Conservation (phyloP, 2,797 vertebrate genomes). For the Ispidina picta region DNA sequence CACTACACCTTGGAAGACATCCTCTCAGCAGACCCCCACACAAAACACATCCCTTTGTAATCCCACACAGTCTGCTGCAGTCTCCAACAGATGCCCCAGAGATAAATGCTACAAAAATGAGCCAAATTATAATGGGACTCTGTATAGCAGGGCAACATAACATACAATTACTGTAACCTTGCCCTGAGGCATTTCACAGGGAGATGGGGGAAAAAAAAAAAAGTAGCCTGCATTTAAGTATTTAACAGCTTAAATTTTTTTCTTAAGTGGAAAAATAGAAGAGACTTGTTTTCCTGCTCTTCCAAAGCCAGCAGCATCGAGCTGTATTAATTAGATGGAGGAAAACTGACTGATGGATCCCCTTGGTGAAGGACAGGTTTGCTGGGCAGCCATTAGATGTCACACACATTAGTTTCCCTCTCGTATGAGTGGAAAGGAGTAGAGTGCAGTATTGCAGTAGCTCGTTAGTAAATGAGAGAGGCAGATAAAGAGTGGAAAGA, state of each 20-base stretch:
- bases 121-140: not conserved
- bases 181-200: slow-evolving; percentile 21
- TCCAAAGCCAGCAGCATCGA: not conserved
- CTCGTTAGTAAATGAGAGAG: not conserved
- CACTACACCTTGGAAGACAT: not conserved
- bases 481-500: not conserved
- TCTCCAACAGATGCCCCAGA: not conserved
- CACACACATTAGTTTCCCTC: not conserved
- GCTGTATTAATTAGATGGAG: not conserved
- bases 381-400: not conserved
- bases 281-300: not conserved
- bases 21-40: rapidly evolving
- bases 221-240: not conserved
- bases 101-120: not conserved
- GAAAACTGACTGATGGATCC: not conserved
- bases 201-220: not conserved
- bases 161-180: slow-evolving; percentile 19
- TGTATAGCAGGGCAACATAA: not conserved
- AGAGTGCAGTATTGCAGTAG: not conserved
- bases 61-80: not conserved
- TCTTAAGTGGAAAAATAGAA: not conserved
- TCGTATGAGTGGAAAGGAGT: not conserved
- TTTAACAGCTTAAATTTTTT: not conserved
- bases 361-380: not conserved
- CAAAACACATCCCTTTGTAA: not conserved